Percentiles rank a stretch among this genome's conserved stretches.
Conservation (phyloP, 2,113 vertebrate species). For the Tragelaphus strepsiceros region DNA sequence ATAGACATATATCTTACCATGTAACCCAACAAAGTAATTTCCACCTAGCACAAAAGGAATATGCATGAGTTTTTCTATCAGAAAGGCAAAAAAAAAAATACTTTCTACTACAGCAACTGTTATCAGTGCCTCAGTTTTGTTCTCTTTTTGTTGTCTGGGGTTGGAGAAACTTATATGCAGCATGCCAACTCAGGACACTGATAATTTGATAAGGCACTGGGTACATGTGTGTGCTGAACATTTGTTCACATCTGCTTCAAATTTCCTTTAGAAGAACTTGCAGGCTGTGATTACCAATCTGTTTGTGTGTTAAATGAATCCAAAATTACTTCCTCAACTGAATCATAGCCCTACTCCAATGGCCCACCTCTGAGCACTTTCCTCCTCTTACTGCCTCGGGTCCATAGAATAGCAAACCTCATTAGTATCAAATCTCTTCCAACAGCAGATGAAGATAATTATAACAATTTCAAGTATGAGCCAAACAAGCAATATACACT, state of each 20-base stretch:
- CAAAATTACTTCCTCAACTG: background rate
- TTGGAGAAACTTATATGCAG: background rate
- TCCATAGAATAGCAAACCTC: background rate
- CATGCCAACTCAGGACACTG: background rate
- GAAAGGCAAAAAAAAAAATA: background rate
- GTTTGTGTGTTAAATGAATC: background rate
- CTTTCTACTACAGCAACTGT: background rate
- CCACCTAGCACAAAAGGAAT: background rate
- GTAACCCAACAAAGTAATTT: background rate
- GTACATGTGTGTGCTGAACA: background rate
- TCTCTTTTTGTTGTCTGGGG: background rate
- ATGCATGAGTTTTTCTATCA: background rate
- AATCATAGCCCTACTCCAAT: background rate
- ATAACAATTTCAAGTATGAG: conserved; percentile 1
- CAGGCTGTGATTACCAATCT: background rate
- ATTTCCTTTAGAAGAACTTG: conserved; percentile 2
- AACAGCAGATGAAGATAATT: background rate
- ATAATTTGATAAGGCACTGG: background rate
- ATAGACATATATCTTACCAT: background rate
- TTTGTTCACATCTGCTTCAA: background rate
- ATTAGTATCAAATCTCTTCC: background rate
- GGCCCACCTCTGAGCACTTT: background rate
- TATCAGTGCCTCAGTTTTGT: background rate
- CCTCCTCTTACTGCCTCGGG: background rate
- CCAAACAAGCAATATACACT: background rate